phyloP scores from a whole-genome alignment of 2,888 invertebrate genomes.

The Eupithecia inturbata region DNA sequence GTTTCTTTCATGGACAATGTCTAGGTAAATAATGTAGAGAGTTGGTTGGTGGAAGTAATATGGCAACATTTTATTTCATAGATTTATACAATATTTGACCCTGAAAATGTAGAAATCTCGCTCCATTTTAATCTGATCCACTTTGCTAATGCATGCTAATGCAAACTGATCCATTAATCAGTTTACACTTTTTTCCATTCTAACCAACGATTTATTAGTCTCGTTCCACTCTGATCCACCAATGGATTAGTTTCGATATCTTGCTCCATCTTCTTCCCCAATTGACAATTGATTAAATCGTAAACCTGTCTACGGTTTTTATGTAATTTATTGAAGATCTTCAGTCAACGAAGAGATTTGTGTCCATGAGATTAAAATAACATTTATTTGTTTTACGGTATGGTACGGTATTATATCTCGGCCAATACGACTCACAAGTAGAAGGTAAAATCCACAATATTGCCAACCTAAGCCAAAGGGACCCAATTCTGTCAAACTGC shows the following conservation, averaged over 20 bases:
- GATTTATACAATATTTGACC: no score
- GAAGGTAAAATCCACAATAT: background rate
- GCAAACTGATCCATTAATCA: no score
- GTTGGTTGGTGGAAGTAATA: background rate
- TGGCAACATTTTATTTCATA: no score
- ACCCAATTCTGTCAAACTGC: slow-evolving; percentile 44
- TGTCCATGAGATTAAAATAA: background rate
- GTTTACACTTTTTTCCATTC: no score
- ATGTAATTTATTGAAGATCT: background rate
- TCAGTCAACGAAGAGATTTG: background rate
- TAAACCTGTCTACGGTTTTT: no score
- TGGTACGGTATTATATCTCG: background rate
- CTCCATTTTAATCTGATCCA: no score
- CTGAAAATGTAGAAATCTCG: background rate
- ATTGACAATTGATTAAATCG: no score
- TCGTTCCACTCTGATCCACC: no score
- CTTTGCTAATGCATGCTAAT: no score
- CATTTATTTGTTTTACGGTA: background rate
- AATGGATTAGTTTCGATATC: no score
- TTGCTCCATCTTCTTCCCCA: no score
- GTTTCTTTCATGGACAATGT: background rate
- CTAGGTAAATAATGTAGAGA: background rate
- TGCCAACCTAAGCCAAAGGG: slow-evolving; percentile 23
- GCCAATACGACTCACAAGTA: slow-evolving; percentile 7
- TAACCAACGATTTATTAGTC: no score